These are phyloP conservation scores for Molossus alvarezi DNA, from an alignment of 2,797 vertebrate genomes.

Conservation along the genomic window DNA sequence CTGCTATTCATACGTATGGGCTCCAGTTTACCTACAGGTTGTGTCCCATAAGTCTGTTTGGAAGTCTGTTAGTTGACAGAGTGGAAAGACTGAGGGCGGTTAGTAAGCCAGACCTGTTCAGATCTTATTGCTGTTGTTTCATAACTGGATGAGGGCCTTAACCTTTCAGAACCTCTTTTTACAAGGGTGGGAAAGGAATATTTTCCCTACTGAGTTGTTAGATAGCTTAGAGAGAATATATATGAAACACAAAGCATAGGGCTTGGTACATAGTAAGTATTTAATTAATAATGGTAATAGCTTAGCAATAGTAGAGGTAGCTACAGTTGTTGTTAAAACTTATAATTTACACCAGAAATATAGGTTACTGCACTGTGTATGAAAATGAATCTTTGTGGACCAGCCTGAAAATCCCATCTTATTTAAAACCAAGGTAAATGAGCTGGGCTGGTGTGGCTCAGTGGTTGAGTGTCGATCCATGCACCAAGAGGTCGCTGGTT, in stretches of 20 bases:
- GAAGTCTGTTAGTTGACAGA: constrained; percentile 13
- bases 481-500: no score
- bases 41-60: constrained; percentile 39
- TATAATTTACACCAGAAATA: constrained; percentile 35
- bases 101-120: neutral
- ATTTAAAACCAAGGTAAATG: constrained; percentile 40
- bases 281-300: neutral
- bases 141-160: neutral
- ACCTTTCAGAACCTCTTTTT: neutral
- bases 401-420: constrained; percentile 20
- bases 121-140: constrained; percentile 33
- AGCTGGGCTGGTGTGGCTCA: no score
- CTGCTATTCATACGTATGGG: constrained; percentile 13
- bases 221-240: constrained; percentile 23
- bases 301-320: neutral
- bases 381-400: constrained; percentile 46
- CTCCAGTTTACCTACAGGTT: neutral
- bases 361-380: neutral
- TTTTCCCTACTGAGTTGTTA: constrained; percentile 17
- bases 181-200: neutral
- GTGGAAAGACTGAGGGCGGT: neutral
- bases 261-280: neutral
- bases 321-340: neutral
- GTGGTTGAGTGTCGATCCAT: no score
- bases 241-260: neutral